phyloP scores from a whole-genome alignment of 2,888 invertebrate species.

The Ormyrus nitidulus region DNA sequence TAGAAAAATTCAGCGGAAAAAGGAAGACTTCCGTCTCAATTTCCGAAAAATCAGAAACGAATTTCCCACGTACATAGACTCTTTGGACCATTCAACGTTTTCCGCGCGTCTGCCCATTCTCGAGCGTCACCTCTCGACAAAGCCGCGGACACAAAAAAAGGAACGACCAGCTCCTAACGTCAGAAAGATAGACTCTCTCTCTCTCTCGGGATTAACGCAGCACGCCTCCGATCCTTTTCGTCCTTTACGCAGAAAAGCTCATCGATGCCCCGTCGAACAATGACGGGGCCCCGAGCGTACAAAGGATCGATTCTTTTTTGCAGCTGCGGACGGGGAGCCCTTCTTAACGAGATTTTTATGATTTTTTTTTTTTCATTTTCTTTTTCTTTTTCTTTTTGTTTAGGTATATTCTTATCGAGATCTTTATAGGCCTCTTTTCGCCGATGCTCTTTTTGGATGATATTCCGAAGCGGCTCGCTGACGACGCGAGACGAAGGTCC shows the following conservation, averaged over 20 bases:
- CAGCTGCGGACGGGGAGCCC: no score
- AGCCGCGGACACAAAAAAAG: conserved; percentile 1
- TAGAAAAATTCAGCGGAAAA: no score
- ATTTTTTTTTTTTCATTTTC: background rate
- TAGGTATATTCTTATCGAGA: conserved; percentile 47
- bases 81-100: conserved; percentile 6
- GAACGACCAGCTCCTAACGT: background rate
- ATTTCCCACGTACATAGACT: conserved; percentile 27
- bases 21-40: background rate
- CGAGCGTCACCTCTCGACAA: conserved; percentile 30
- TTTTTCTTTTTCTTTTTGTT: background rate
- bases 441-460: conserved; percentile 44
- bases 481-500: background rate
- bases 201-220: background rate
- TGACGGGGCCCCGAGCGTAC: background rate
- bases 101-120: conserved; percentile 7
- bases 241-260: conserved; percentile 50
- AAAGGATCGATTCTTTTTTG: background rate
- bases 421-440: conserved; percentile 40
- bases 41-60: background rate
- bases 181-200: conserved; percentile 9
- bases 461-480: conserved; percentile 21
- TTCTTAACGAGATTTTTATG: conserved; percentile 56
- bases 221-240: background rate
- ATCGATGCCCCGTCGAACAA: conserved; percentile 37